Conservation (phyloP, 2,113 vertebrate genomes). For the Microtus richardsoni region DNA sequence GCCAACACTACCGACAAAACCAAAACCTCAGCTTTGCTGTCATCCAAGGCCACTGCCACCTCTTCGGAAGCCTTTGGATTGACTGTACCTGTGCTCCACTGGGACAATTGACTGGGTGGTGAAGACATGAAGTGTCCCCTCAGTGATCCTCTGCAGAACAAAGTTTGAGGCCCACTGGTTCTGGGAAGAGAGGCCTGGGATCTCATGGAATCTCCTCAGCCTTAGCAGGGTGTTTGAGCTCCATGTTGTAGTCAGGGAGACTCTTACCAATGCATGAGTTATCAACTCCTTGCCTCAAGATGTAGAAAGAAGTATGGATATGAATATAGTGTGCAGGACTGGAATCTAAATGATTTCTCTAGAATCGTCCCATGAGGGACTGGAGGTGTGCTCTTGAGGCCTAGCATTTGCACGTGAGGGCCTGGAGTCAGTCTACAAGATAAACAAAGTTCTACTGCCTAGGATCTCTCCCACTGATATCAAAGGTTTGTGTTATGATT, state of each 20-base stretch:
- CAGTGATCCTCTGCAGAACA: neutral
- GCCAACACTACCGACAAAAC: neutral
- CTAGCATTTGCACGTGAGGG: neutral
- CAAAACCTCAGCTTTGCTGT: neutral
- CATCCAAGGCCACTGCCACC: neutral
- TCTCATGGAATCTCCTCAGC: neutral
- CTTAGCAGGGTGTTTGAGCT: neutral
- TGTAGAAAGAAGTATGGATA: neutral
- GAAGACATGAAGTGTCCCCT: too few relatives aligned
- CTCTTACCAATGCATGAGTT: fast-evolving
- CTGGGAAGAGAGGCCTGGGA: neutral
- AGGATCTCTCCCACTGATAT: neutral
- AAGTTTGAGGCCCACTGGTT: neutral
- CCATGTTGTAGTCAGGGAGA: neutral
- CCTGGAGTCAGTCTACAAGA: neutral
- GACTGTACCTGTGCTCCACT: neutral
- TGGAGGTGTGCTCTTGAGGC: neutral
- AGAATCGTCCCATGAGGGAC: neutral
- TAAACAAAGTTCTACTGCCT: neutral
- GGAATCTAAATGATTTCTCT: neutral
- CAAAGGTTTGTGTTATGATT: neutral
- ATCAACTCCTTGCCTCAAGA: neutral
- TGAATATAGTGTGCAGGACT: neutral
- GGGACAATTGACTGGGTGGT: fast-evolving
- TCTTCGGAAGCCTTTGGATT: neutral